Evolutionary conservation across 1,140 invertebrate genomes (phyloP), one percentile per base, ranked within the genome.

Genomic region (Heterodera carotae): DNA sequence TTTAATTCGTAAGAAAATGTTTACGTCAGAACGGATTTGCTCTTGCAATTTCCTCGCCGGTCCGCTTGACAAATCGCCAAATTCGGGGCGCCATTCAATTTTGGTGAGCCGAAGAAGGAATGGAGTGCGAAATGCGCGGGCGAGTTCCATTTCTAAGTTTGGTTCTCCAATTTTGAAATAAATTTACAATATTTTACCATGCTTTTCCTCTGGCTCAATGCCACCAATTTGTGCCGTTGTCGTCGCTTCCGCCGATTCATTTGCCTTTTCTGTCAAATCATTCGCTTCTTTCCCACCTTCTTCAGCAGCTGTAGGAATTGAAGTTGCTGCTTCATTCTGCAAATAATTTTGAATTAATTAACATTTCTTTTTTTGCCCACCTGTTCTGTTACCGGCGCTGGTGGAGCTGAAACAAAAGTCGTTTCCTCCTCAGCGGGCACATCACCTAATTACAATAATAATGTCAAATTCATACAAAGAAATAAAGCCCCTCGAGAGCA

Each of bases 71-170:
- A 71, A 33, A 71, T 71, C 69, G 59, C 27, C 48, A 71, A 71
- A 71, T 71, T 71, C 69, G 18, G 69, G 2, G 18, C 69, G 29
- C 69, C 69, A 71, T 71, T 71, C 69, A 27, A 71, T 71, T 56
- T 71, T 59, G 31, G 36, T 29, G 59, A 71, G 59, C 6, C 69
- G 69, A 43, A 71, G 29, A 71, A 59, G 59, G 39, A 71, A 71
- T 18, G 69, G 59, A 39, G 69, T 71, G 59, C 59, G 69, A 10
- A 71, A 71, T 6, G 69, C 69, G 5, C 48, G 48, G 15, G 48
- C 48, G 15, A 56, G 48, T 15, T 56, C 48, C 48, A 22, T 22
- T 56, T 22, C 48, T 56, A 22, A 56, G 22, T 56, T 56, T 53
- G 18, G 48, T 53, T 22, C 4, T 22, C 18, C 22, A 1, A 22